Conservation (phyloP, 2,888 invertebrate genomes). For the Napeogenes inachia region DNA sequence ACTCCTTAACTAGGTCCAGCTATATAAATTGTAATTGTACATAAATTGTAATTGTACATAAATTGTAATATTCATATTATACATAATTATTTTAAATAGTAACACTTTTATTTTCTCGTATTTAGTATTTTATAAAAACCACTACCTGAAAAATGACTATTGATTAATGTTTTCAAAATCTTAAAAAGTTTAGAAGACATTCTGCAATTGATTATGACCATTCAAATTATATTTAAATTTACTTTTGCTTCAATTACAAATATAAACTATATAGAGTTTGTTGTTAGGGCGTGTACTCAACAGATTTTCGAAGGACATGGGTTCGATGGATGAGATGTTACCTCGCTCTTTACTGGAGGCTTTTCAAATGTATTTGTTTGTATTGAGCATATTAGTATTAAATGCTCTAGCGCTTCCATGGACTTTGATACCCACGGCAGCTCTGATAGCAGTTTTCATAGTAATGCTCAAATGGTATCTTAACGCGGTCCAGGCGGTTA, state of each 20-base stretch:
- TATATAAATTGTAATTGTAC: too few species aligned
- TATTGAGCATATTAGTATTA: slow-evolving; percentile 55
- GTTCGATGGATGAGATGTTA: slow-evolving; percentile 85
- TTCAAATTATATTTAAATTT: slow-evolving; percentile 1
- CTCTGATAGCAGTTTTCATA: slow-evolving; percentile 76
- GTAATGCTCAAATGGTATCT: slow-evolving; percentile 82
- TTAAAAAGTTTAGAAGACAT: too few species aligned
- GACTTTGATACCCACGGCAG: slow-evolving; percentile 60
- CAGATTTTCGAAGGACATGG: slow-evolving; percentile 90
- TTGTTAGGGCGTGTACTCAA: slow-evolving; percentile 79
- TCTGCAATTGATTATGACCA: too few species aligned
- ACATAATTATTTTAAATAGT: too few species aligned
- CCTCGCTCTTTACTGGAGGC: slow-evolving; percentile 82
- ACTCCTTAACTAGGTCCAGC: not conserved
- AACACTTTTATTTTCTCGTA: too few species aligned
- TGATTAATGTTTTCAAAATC: too few species aligned
- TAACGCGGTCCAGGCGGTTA: slow-evolving; percentile 85
- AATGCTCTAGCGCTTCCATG: slow-evolving; percentile 64
- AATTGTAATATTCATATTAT: too few species aligned
- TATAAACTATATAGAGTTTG: too few species aligned
- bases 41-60: too few species aligned
- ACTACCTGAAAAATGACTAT: too few species aligned
- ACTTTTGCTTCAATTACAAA: not conserved
- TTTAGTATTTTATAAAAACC: too few species aligned
- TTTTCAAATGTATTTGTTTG: slow-evolving; percentile 70